Evolutionary conservation across 1,140 invertebrate species (phyloP), one percentile per base, ranked within the genome.

Genomic region (Drosophila novamexicana): DNA sequence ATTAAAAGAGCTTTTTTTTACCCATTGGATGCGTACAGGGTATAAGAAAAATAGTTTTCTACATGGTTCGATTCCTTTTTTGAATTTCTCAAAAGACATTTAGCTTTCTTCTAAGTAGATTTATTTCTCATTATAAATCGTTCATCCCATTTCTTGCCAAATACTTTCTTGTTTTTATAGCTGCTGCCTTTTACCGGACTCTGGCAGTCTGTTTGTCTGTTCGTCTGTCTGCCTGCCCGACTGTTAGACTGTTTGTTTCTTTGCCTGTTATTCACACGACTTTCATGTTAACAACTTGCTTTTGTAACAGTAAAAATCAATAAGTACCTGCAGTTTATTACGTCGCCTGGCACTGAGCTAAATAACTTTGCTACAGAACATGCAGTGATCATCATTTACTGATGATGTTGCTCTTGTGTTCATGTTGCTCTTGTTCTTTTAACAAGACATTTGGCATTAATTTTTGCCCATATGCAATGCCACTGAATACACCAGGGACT

Each of bases 221-320:
- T 29, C 22, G 32, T 9, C 34, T 22, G 45, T 57, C 56, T 62
- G 57, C 18, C 36, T 50, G 62, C 12, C 44, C 12, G 34, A 18
- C 45, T 50, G 53, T 9, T 39, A 22, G 37, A 47, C 29, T 74
- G 69, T 70, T 45, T 81, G 49, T 22, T 56, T 32, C 34, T 75
- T 69, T 73, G 79, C 59, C 75, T 79, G 83, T 86, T 70, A 72
- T 86, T 86, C 82, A 86, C 82, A 86, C 82, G 82, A 86, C 82
- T 86, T 86, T 86, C 82, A 86, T 86, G 82, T 86, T 88, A 88
- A 77, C 83, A 86, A 88, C 83, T 79, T 61, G 83, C 70, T 88
- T 54, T 77, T 42, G 57, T 86, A 86, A 86, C 82, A 88, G 82
- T 86, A 86, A 86, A 86, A 88, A 86, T 86, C 82, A 86, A 86